Evolutionary conservation across 2,113 vertebrate genomes (phyloP).

Genomic region (Pleuronectes platessa): DNA sequence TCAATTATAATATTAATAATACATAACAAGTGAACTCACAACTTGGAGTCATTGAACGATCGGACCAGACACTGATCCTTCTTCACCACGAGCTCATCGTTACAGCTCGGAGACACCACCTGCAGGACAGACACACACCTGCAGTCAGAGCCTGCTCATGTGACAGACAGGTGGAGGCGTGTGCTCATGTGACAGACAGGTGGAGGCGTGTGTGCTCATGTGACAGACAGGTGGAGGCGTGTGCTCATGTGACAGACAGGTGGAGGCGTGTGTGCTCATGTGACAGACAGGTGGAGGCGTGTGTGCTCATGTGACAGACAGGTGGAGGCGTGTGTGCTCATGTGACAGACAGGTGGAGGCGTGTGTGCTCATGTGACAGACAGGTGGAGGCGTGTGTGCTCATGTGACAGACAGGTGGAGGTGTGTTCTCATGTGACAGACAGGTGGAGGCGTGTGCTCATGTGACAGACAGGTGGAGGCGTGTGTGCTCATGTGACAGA

Average conservation of each 20-base stretch:
- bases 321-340: neutral
- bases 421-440: neutral
- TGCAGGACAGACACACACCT: constrained; percentile 58
- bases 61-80: constrained; percentile 97
- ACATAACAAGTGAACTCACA: constrained; percentile 85
- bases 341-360: neutral
- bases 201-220: neutral
- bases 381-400: neutral
- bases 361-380: neutral
- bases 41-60: constrained; percentile 95
- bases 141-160: neutral
- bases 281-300: neutral
- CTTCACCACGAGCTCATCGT: constrained; percentile 93
- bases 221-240: neutral
- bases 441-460: neutral
- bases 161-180: neutral
- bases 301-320: neutral
- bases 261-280: too few relatives aligned
- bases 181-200: neutral
- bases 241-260: neutral
- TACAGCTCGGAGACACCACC: constrained; percentile 97
- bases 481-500: neutral
- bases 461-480: neutral
- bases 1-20: neutral
- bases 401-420: neutral